Base-by-base conservation (phyloP, 30 jellyfish, hydroid and myxozoan species). In the Sanderia malayensis region DNA sequence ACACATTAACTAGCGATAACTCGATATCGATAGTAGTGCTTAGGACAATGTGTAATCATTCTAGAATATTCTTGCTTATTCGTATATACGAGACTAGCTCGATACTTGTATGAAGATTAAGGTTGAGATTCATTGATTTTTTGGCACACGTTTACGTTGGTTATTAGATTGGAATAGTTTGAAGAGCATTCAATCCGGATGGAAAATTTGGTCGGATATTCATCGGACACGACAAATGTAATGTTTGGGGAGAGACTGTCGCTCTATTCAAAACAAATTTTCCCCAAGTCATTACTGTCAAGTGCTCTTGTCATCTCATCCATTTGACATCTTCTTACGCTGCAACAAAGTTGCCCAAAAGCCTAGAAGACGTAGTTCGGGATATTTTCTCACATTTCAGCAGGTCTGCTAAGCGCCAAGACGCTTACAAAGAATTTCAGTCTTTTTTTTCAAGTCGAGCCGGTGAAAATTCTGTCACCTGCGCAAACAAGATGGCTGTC, bases 181-280 rank as follows among this genome's bases (percentile, higher is more conserved):
- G n/a, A n/a, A n/a, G n/a, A 67, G 62, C 73, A 58, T 20, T 20
- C 13, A 26, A 80, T 80, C 17, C 79, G 86, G 10, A 80, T 67
- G 93, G 79, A 27, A 70, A 81, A 81, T 45, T 41, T 81, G 6
- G 55, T 60, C 46, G 93, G 93, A 2, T 81, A 81, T 60, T 68
- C 86, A 0, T 81, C 93, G 8, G 81, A 81, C 30, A 33, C 93
- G 0, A 81, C 86, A 22, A 81, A 81, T 60, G 93, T 81, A 17
- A 68, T 70, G 93, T 81, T 81, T 46, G 93, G 86, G 44, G 86
- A 81, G 73, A 21, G 28, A 8, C 86, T 58, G n/a, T 81, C 93
- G 17, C 25, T 11, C 45, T 67, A 6, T 68, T 81, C 13, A 70
- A 46, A 28, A 24, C 66, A 23, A 80, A 81, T 11, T 26, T 68